Conservation (phyloP, 2,797 vertebrate species). For the Rachycentron canadum region DNA sequence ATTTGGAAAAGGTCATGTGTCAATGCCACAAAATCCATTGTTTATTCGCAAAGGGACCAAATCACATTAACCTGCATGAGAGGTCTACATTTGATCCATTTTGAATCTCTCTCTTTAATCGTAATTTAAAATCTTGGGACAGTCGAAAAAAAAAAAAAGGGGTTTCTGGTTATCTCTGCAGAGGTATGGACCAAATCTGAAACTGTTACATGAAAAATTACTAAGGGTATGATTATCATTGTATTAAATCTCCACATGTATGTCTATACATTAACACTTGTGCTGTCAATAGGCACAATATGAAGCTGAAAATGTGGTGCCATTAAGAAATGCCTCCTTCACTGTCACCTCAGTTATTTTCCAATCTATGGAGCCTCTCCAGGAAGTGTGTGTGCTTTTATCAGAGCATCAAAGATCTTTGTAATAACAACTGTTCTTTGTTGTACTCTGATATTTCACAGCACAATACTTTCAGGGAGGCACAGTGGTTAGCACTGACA, state of each 20-base stretch:
- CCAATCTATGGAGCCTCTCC: not conserved
- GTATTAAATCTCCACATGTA: not conserved
- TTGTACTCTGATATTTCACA: not conserved
- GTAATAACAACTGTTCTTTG: not conserved
- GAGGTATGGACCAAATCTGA: not conserved
- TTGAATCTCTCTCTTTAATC: not conserved
- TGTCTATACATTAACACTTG: not conserved
- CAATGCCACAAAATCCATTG: constrained; percentile 46
- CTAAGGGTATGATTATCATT: not conserved
- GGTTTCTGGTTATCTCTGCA: not conserved
- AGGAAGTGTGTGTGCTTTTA: constrained; percentile 8
- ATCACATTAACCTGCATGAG: constrained; percentile 27
- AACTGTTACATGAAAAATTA: not conserved
- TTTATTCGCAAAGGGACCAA: constrained; percentile 25
- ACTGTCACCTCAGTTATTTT: not conserved
- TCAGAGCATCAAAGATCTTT: constrained; percentile 1
- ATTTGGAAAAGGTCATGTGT: constrained; percentile 58
- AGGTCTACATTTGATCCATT: not conserved
- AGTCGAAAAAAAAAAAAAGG: not conserved
- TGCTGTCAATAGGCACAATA: not conserved
- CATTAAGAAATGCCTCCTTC: not conserved
- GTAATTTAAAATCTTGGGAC: not conserved
- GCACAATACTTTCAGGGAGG: not conserved
- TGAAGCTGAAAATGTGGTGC: constrained; percentile 1
- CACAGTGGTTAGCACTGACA: no score